Conservation (phyloP, 2,888 invertebrate genomes). For the Ecliptopera silaceata region DNA sequence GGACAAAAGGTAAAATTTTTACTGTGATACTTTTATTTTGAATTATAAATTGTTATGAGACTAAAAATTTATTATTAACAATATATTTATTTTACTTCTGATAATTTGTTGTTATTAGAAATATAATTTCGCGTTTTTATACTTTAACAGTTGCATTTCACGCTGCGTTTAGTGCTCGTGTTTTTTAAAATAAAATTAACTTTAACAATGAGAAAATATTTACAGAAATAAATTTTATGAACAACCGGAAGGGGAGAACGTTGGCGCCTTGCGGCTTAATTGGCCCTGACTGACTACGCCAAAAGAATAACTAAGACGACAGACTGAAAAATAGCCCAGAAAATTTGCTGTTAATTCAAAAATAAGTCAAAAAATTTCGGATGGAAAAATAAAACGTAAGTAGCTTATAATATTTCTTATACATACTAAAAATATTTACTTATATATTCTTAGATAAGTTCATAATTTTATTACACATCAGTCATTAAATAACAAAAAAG, state of each 20-base stretch:
- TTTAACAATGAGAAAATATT: constrained; percentile 14
- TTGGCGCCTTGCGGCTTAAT: constrained; percentile 67
- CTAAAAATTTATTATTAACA: not conserved
- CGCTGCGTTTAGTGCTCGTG: not conserved
- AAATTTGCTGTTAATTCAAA: not conserved
- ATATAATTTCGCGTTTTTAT: not conserved
- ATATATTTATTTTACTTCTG: not conserved
- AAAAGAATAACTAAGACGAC: constrained; percentile 62
- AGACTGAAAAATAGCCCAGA: constrained; percentile 47
- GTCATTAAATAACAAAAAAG: too few relatives aligned
- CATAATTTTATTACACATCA: too few relatives aligned
- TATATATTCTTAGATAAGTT: too few relatives aligned
- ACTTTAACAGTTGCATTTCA: not conserved
- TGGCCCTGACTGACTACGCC: constrained; percentile 68
- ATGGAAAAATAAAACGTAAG: not conserved
- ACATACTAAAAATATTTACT: too few relatives aligned
- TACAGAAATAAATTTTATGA: constrained; percentile 16
- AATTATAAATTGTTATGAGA: not conserved
- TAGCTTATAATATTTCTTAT: too few relatives aligned
- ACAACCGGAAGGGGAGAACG: constrained; percentile 57
- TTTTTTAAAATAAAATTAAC: not conserved
- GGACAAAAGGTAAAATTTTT: constrained; percentile 18
- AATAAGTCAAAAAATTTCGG: too few relatives aligned
- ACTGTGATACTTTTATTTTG: constrained; percentile 4
- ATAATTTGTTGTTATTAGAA: not conserved